Percentiles rank a stretch among this genome's conserved stretches.
Evolutionary conservation across 2,888 invertebrate genomes (phyloP).

Genomic region (Oxycera nigricornis): DNA sequence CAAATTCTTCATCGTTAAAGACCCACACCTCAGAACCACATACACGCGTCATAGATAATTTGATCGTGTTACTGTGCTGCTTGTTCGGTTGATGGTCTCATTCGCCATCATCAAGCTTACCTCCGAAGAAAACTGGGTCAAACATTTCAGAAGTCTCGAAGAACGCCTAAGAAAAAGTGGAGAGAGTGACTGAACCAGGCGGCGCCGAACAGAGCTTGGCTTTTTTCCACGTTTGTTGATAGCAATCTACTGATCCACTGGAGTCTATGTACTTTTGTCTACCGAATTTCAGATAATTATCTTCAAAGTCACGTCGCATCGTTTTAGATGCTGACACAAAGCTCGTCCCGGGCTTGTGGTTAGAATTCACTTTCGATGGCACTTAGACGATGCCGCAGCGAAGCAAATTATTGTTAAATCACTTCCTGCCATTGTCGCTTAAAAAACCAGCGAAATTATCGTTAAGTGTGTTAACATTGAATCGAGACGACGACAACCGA

Average conservation of each 20-base stretch:
- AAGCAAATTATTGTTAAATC: background rate
- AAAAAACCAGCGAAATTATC: background rate
- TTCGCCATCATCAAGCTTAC: background rate
- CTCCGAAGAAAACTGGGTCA: background rate
- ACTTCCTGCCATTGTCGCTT: background rate
- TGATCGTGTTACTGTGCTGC: background rate
- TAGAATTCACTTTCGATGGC: background rate
- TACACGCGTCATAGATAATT: background rate
- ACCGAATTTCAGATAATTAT: slow-evolving; percentile 12
- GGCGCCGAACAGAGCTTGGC: background rate
- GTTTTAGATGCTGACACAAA: background rate
- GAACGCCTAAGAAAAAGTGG: background rate
- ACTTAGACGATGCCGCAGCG: background rate
- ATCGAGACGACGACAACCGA: too few species aligned
- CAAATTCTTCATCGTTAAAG: background rate
- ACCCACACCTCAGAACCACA: background rate
- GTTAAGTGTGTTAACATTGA: too few species aligned
- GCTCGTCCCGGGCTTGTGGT: background rate
- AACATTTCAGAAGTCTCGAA: background rate
- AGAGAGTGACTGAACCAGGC: slow-evolving; percentile 10
- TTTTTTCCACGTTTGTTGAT: background rate
- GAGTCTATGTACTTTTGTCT: slow-evolving; percentile 6
- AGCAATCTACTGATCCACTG: slow-evolving; percentile 11
- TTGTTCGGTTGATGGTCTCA: background rate
- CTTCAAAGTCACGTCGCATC: background rate